These are phyloP conservation scores for Aphelinus atriplicis DNA, from an alignment of 1,140 invertebrate genomes.

Conservation along the genomic window DNA sequence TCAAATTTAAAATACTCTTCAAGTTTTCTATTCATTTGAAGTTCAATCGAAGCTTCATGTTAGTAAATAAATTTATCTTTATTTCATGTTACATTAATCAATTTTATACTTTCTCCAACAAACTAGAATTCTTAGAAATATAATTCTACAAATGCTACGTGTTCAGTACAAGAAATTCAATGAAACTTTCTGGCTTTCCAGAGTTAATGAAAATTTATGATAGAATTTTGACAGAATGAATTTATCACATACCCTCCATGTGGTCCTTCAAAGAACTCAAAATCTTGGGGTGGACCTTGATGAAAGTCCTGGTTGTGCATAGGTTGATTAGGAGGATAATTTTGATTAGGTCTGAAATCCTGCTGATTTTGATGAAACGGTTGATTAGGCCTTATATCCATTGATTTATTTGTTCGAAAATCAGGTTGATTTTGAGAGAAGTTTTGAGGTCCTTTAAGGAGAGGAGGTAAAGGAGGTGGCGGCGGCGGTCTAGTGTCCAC, in stretches of 20 bases:
- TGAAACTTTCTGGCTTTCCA: too few relatives aligned
- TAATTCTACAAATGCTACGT: too few relatives aligned
- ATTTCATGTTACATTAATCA: too few relatives aligned
- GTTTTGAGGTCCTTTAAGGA: constrained; percentile 49
- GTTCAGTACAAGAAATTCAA: too few relatives aligned
- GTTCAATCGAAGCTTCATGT: too few relatives aligned
- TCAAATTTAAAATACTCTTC: too few relatives aligned
- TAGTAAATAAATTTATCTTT: too few relatives aligned
- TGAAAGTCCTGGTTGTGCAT: constrained; percentile 46
- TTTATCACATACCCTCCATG: constrained; percentile 37
- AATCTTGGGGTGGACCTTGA: constrained; percentile 46
- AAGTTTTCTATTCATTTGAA: too few relatives aligned
- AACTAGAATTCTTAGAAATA: too few relatives aligned
- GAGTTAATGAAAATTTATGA: too few relatives aligned
- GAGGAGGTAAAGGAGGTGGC: constrained; percentile 50
- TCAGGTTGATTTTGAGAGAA: constrained; percentile 52
- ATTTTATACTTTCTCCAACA: too few relatives aligned
- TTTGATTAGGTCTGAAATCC: constrained; percentile 44
- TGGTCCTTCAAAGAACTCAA: constrained; percentile 51
- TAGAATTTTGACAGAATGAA: too few relatives aligned
- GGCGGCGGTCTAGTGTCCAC: constrained; percentile 46
- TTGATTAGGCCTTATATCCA: constrained; percentile 52
- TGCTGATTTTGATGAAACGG: constrained; percentile 53
- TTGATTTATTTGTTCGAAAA: constrained; percentile 49
- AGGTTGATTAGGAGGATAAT: constrained; percentile 46